Evolutionary conservation across 2,888 invertebrate species (phyloP).

Genomic region (Fragum sueziense): DNA sequence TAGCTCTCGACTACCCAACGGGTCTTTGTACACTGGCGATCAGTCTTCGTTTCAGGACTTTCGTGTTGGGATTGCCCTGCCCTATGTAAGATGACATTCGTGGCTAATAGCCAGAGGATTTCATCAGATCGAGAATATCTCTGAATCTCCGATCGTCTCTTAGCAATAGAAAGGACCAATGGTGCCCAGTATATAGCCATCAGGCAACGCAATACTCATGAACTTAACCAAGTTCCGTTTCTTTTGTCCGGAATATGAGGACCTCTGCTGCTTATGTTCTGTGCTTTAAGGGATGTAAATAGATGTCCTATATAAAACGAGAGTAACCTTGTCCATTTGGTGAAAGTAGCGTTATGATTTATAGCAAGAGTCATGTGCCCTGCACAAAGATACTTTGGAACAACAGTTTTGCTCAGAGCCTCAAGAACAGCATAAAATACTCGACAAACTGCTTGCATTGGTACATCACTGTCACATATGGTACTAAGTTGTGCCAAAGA

Average conservation of each 20-base stretch:
- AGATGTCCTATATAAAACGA: no score
- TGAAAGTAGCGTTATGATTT: constrained; percentile 17
- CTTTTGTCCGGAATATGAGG: constrained; percentile 8
- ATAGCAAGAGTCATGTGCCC: no score
- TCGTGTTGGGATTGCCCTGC: constrained; percentile 22
- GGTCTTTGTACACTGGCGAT: constrained; percentile 19
- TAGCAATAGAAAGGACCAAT: constrained; percentile 18
- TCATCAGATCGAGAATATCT: no score
- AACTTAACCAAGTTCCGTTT: constrained; percentile 14
- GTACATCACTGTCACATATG: constrained; percentile 1
- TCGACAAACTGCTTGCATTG: not conserved
- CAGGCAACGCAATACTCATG: constrained; percentile 19
- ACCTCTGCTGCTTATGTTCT: not conserved
- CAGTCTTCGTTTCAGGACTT: not conserved
- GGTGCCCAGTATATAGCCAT: constrained; percentile 18
- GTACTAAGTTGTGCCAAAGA: constrained; percentile 12
- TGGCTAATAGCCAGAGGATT: no score
- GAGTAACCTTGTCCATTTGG: not conserved
- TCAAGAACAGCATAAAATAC: constrained; percentile 13
- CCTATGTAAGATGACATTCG: no score
- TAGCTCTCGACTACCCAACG: constrained; percentile 28
- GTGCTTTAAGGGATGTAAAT: constrained; percentile 4
- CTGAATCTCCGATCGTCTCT: not conserved
- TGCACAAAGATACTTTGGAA: not conserved
- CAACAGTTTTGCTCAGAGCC: constrained; percentile 17